A percentile compares a stretch with the other conserved stretches of the same genome.
These are phyloP conservation scores for Carapus acus DNA, from an alignment of 2,797 vertebrate genomes.

Conservation along the genomic window DNA sequence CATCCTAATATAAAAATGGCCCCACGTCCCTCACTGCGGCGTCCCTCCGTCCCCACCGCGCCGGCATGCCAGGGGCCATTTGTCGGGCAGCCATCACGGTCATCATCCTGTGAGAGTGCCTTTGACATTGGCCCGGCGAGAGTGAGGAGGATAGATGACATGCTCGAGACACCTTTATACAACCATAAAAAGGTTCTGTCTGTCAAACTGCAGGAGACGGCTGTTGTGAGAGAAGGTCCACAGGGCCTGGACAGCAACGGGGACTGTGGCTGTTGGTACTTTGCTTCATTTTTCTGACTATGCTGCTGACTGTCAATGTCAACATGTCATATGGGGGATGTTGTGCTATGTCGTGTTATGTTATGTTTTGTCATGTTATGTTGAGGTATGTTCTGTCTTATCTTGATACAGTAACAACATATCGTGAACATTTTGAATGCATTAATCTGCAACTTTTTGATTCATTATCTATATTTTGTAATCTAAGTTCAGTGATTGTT, in stretches of 20 bases:
- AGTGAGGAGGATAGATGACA: slow-evolving; percentile 37
- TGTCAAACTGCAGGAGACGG: slow-evolving; percentile 19
- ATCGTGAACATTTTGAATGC: too few relatives aligned
- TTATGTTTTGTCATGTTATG: too few relatives aligned
- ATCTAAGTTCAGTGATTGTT: too few relatives aligned
- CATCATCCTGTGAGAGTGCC: slow-evolving; percentile 36
- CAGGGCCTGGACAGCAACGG: slow-evolving; percentile 9
- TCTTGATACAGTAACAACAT: too few relatives aligned
- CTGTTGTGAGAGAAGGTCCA: slow-evolving; percentile 22
- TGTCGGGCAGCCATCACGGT: slow-evolving; percentile 50
- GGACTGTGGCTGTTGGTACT: slow-evolving; percentile 6
- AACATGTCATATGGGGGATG: slow-evolving; percentile 3
- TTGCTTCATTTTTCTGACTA: slow-evolving; percentile 2
- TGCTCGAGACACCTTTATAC: slow-evolving; percentile 37
- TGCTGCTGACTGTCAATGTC: slow-evolving; percentile 4
- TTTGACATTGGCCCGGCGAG: slow-evolving; percentile 36
- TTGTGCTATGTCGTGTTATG: too few relatives aligned
- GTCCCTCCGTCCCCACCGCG: slow-evolving; percentile 39
- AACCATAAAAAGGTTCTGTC: slow-evolving; percentile 29
- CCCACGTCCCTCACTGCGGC: neutral
- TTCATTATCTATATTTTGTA: too few relatives aligned
- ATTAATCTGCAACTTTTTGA: too few relatives aligned
- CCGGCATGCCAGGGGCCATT: slow-evolving; percentile 44
- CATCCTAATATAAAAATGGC: slow-evolving; percentile 62
- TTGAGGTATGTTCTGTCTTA: too few relatives aligned